phyloP scores from a whole-genome alignment of 2,888 invertebrate species.

The Noctua janthe region DNA sequence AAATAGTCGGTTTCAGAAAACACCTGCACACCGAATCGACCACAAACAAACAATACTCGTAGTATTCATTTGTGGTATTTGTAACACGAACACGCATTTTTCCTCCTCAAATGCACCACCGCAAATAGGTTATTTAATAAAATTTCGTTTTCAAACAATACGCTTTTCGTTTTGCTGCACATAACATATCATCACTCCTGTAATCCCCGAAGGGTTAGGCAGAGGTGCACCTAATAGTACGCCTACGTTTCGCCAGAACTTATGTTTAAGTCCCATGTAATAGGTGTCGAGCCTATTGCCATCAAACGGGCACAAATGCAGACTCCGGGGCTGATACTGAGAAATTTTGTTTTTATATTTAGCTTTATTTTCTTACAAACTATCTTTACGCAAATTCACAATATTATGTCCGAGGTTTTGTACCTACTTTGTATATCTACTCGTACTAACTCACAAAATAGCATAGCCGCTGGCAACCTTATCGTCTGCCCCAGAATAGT shows the following conservation, averaged over 20 bases:
- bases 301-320: too few species aligned
- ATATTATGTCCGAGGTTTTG: not conserved
- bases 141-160: not conserved
- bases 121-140: too few species aligned
- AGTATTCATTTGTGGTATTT: conserved; percentile 25
- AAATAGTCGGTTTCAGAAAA: conserved; percentile 9
- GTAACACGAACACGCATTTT: not conserved
- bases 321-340: too few species aligned
- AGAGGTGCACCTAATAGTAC: too few species aligned
- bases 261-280: too few species aligned
- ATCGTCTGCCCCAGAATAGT: conserved; percentile 9
- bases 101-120: too few species aligned
- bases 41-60: conserved; percentile 20
- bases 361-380: conserved; percentile 4
- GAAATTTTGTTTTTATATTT: not conserved
- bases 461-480: conserved; percentile 15
- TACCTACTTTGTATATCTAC: not conserved
- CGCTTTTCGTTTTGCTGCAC: not conserved
- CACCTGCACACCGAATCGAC: not conserved
- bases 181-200: too few species aligned
- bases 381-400: not conserved
- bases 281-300: too few species aligned
- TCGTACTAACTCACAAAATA: conserved; percentile 17
- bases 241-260: too few species aligned
- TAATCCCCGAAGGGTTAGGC: too few species aligned